These are phyloP conservation scores for Chunga burmeisteri DNA, from an alignment of 2,113 vertebrate species.

Conservation along the genomic window DNA sequence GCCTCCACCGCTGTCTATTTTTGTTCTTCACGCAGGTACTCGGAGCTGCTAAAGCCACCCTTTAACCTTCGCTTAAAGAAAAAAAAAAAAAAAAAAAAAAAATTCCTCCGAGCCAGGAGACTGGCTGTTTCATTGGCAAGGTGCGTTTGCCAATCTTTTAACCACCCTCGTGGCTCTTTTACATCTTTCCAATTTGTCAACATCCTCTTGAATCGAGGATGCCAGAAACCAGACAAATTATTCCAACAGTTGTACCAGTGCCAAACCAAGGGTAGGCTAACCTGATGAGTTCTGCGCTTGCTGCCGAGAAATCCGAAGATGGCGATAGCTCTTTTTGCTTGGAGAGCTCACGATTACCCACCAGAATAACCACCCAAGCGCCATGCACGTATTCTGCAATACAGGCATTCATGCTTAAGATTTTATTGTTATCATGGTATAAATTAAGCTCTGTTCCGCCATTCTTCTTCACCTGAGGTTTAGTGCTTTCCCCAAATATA, in stretches of 20 bases:
- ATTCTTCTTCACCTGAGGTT: background rate
- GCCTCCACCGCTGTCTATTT: background rate
- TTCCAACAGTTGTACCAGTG: background rate
- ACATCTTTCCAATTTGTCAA: slow-evolving; percentile 31
- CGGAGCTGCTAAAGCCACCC: background rate
- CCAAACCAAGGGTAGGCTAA: background rate
- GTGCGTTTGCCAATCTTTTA: background rate
- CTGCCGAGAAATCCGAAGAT: background rate
- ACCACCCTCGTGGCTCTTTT: slow-evolving; percentile 39
- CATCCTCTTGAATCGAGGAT: background rate
- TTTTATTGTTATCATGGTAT: rapidly evolving
- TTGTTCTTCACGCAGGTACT: background rate
- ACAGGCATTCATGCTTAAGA: rapidly evolving
- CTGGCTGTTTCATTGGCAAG: slow-evolving; percentile 1
- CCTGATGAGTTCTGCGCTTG: slow-evolving; percentile 39
- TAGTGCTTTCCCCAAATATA: background rate
- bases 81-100: background rate
- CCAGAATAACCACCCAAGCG: rapidly evolving
- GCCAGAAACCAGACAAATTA: slow-evolving; percentile 28
- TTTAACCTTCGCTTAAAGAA: background rate
- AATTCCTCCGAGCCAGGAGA: background rate
- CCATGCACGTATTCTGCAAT: rapidly evolving
- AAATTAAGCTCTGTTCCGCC: background rate
- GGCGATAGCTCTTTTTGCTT: slow-evolving; percentile 6
- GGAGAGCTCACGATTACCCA: background rate